Base-by-base conservation (phyloP, 2,113 vertebrate species). In the Limnothrissa miodon region DNA sequence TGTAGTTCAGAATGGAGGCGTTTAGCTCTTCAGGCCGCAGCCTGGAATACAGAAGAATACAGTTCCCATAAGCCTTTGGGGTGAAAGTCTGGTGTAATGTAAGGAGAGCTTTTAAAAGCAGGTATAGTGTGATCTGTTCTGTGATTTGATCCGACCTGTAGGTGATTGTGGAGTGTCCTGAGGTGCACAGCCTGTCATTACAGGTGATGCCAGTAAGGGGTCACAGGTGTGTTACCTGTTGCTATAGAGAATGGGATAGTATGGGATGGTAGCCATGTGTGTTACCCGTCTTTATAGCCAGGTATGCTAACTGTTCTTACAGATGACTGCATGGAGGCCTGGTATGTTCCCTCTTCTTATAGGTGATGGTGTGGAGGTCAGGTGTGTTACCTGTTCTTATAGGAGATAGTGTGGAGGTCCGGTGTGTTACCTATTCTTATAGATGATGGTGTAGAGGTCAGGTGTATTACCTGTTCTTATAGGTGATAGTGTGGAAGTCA, bases 11-110 rank as follows among this genome's bases (percentile, higher is more conserved):
- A 90, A 96, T 87, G 0, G 92, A 86, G 13, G 93, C 87, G 87
- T 94, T 95, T 46, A 96, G 87, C 39, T 96, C 94, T 85, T 95
- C 93, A 78, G 92, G 89, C 78, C 79, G 86, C 87, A 94, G 82
- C 85, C 95, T 97, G 88, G 89, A 66, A 66, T n/a, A n/a, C n/a
- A n/a, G n/a, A 66, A 10, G n/a, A 66, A 66, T 29, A 6, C 59
- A 66, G 10, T 9, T 66, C 23, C n/a, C 59, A 66, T 66, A 0
- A 66, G 15, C 25, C 66, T 62, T 9, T 36, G 8, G 46, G 10
- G 13, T 66, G 59, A 66, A 29, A 9, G n/a, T 25, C n/a, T 66
- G 25, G n/a, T 29, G 59, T 25, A 25, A 29, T 25, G 4, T 29
- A 6, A 66, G 59, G n/a, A 29, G 25, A n/a, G 42, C 6, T 42